These are phyloP conservation scores for Cremastinae sp. DNA, from an alignment of 2,888 invertebrate species.

Conservation along the genomic window DNA sequence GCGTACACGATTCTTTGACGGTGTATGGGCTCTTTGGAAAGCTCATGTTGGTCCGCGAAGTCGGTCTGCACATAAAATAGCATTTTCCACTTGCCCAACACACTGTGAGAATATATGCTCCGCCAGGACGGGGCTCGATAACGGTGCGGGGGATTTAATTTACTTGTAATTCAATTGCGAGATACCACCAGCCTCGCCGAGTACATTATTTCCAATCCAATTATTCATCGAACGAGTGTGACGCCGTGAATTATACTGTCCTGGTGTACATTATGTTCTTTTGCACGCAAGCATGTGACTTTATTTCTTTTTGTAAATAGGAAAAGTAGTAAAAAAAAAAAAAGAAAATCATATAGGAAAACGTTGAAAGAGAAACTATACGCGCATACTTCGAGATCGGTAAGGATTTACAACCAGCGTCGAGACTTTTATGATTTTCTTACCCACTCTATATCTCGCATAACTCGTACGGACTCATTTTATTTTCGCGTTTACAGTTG, in stretches of 20 bases:
- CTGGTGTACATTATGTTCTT: slow-evolving; percentile 13
- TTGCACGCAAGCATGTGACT: background rate
- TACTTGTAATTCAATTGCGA: slow-evolving; percentile 52
- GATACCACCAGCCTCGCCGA: slow-evolving; percentile 21
- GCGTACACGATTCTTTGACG: slow-evolving; percentile 25
- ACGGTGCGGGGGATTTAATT: slow-evolving; percentile 35
- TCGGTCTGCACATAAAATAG: slow-evolving; percentile 21
- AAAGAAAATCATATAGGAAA: too few relatives aligned
- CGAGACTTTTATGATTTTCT: background rate
- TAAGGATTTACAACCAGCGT: too few relatives aligned
- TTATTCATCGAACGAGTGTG: slow-evolving; percentile 48
- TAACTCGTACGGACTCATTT: too few relatives aligned
- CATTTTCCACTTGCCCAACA: slow-evolving; percentile 1
- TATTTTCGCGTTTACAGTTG: too few relatives aligned
- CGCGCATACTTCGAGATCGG: too few relatives aligned
- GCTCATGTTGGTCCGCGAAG: slow-evolving; percentile 4
- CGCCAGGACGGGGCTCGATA: slow-evolving; percentile 21
- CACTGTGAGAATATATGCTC: background rate
- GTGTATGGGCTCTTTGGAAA: slow-evolving; percentile 42
- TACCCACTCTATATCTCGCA: background rate
- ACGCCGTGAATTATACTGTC: slow-evolving; percentile 16
- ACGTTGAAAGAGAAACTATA: too few relatives aligned
- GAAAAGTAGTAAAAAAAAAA: too few relatives aligned
- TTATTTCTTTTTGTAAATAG: background rate
- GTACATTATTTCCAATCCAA: slow-evolving; percentile 46